Conservation (phyloP, 2,888 invertebrate genomes). For the Cataglyphis cursor region DNA sequence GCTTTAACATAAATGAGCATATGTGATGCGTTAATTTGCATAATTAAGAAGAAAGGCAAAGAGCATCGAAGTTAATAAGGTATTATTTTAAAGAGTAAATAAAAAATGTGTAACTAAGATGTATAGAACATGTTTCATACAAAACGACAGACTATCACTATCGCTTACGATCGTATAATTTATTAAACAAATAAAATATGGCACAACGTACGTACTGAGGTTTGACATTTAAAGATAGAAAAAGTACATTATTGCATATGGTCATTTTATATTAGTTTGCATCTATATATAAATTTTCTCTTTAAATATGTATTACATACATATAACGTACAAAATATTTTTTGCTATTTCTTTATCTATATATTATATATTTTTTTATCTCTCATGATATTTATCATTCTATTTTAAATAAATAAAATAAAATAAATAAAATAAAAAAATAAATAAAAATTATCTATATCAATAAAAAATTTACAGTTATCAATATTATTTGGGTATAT, state of each 20-base stretch:
- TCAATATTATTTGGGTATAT: background rate
- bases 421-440: too few species aligned
- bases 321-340: background rate
- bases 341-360: background rate
- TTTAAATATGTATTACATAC: background rate
- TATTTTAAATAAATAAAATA: background rate
- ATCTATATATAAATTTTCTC: background rate
- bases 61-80: background rate
- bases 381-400: constrained; percentile 7
- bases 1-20: background rate
- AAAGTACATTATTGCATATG: constrained; percentile 11
- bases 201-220: background rate
- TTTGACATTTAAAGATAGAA: constrained; percentile 37
- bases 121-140: background rate
- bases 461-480: background rate
- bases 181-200: constrained; percentile 33
- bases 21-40: constrained; percentile 11
- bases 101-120: background rate
- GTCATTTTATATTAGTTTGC: constrained; percentile 8
- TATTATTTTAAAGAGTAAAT: constrained; percentile 6
- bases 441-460: background rate
- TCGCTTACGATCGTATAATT: constrained; percentile 20
- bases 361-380: background rate
- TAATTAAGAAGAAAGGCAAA: background rate
- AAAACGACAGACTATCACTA: background rate